Evolutionary conservation across 2,888 invertebrate species (phyloP).

Genomic region (Dendrolimus pini): DNA sequence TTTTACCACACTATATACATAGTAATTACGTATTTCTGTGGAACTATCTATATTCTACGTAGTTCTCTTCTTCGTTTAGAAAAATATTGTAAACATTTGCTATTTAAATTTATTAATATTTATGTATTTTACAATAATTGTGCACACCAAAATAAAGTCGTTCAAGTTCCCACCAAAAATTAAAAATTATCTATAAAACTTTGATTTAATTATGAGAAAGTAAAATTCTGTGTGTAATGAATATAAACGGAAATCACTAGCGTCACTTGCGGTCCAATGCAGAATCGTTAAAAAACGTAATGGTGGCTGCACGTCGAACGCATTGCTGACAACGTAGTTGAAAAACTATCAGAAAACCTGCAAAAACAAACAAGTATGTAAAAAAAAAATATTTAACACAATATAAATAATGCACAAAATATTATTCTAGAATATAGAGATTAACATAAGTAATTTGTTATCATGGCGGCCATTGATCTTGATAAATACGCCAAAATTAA

Average conservation of each 20-base stretch:
- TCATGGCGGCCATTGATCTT: background rate
- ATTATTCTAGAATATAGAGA: background rate
- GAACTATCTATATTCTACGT: too few species aligned
- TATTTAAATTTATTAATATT: too few species aligned
- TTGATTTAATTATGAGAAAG: background rate
- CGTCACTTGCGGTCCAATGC: conserved; percentile 13
- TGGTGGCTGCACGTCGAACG: conserved; percentile 61
- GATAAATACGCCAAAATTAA: conserved; percentile 30
- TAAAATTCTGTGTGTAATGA: background rate
- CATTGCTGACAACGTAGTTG: conserved; percentile 74
- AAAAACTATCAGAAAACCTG: conserved; percentile 50
- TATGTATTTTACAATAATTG: too few species aligned
- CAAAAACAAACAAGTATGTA: conserved; percentile 35
- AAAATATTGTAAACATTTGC: too few species aligned
- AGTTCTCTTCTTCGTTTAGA: too few species aligned
- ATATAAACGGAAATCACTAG: conserved; percentile 15
- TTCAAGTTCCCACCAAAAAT: too few species aligned
- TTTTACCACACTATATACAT: too few species aligned
- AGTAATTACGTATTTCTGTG: too few species aligned
- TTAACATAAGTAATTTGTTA: background rate
- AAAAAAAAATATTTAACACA: conserved; percentile 4
- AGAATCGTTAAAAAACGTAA: conserved; percentile 38
- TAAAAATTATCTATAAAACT: too few species aligned
- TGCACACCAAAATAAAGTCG: too few species aligned
- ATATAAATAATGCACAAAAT: too few species aligned